Evolutionary conservation across 2,888 invertebrate genomes (phyloP).

Genomic region (Cheilosia scutellata): DNA sequence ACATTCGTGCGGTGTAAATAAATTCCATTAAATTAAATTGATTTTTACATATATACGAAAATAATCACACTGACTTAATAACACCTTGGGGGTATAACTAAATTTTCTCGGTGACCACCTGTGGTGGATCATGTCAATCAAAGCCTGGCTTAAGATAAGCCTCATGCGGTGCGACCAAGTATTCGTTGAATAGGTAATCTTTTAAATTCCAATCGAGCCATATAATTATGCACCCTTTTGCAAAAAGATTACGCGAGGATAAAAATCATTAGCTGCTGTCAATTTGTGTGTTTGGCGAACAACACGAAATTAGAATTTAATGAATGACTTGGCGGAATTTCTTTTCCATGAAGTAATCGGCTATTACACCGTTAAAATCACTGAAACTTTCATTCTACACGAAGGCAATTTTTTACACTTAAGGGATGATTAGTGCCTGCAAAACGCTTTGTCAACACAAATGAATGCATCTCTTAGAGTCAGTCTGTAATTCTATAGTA

Average conservation of each 20-base stretch:
- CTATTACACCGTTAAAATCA: too few relatives aligned
- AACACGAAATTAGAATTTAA: constrained; percentile 67
- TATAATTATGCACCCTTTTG: constrained; percentile 73
- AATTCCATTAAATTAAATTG: constrained; percentile 42
- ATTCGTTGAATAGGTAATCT: constrained; percentile 24
- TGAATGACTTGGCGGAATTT: constrained; percentile 70
- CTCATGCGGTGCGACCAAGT: constrained; percentile 19
- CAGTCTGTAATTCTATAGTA: too few relatives aligned
- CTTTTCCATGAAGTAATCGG: constrained; percentile 53
- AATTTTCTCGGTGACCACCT: constrained; percentile 46
- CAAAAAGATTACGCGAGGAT: constrained; percentile 65
- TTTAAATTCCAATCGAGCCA: constrained; percentile 13
- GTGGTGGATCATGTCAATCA: constrained; percentile 39
- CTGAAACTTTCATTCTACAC: too few relatives aligned
- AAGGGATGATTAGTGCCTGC: constrained; percentile 31
- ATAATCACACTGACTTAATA: constrained; percentile 18
- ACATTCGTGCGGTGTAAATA: background rate
- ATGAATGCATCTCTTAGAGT: background rate
- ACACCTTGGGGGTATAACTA: constrained; percentile 28
- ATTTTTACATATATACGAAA: constrained; percentile 22
- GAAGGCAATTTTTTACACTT: background rate
- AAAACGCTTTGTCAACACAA: background rate
- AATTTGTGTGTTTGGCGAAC: constrained; percentile 43
- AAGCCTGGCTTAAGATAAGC: constrained; percentile 25
- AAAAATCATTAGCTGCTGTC: constrained; percentile 73